Conservation (phyloP, 2,888 invertebrate genomes). For the Sminthurinus aureus region DNA sequence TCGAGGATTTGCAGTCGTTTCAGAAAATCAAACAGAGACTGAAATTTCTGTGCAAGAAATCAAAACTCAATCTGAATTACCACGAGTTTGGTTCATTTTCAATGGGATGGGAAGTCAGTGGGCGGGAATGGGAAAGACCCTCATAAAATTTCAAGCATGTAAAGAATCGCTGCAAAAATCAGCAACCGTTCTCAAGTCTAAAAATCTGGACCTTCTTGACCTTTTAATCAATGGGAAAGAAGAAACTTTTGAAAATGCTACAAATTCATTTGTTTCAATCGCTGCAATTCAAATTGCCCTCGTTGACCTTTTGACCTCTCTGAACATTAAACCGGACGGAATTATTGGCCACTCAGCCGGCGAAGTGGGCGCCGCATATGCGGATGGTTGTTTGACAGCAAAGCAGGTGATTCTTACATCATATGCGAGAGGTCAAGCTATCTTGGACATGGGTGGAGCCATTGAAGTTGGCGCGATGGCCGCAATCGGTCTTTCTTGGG, state of each 20-base stretch:
- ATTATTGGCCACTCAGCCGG: too few relatives aligned
- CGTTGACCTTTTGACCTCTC: too few relatives aligned
- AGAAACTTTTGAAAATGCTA: slow-evolving; percentile 82
- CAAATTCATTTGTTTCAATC: slow-evolving; percentile 92
- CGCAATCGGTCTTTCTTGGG: too few relatives aligned
- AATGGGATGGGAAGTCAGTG: too few relatives aligned
- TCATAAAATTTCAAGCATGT: slow-evolving; percentile 67
- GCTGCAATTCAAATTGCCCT: too few relatives aligned
- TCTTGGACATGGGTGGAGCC: slow-evolving; percentile 77
- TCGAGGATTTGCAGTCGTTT: too few relatives aligned
- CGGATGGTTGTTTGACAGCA: slow-evolving; percentile 90
- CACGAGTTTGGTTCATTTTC: too few relatives aligned
- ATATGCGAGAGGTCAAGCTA: slow-evolving; percentile 67
- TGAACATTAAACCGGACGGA: too few relatives aligned
- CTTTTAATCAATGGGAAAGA: slow-evolving; percentile 78
- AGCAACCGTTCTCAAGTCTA: slow-evolving; percentile 77
- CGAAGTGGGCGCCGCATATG: too few relatives aligned
- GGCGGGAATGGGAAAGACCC: too few relatives aligned
- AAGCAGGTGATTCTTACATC: slow-evolving; percentile 93
- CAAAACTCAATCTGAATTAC: slow-evolving; percentile 15
- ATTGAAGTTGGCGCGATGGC: slow-evolving; percentile 85
- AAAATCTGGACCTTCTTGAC: slow-evolving; percentile 80
- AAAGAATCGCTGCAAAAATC: slow-evolving; percentile 75
- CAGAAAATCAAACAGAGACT: too few relatives aligned
- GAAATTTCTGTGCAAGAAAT: slow-evolving; percentile 24